Evolutionary conservation across 2,888 invertebrate genomes (phyloP), one percentile per base, ranked within the genome.

Genomic region (Erebia aethiops): DNA sequence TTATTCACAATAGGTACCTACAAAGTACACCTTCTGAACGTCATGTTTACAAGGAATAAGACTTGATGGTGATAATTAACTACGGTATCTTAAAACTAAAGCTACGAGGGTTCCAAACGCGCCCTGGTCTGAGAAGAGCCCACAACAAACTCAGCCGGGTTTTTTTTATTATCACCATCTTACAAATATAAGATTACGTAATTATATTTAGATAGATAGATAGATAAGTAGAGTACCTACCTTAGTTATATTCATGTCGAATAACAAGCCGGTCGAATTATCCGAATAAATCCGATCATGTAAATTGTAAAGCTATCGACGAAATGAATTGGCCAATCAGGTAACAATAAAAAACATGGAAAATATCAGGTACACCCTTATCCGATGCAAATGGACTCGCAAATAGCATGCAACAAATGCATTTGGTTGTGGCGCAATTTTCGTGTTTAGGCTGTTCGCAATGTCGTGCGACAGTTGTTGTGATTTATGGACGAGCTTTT

Each of bases 351-450:
- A 76, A 78, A 77, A 75, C 74, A 74, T 77, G 74, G 67, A 70
- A 82, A 84, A 83, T 76, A 74, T 79, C 80, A 85, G 82, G 75
- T 81, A 76, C 82, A 76, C 73, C 80, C 78, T 81, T 84, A 82
- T 82, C 66, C 77, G 75, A 77, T 76, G 74, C 79, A 80, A 81
- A 77, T 78, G 72, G 75, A 49, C 46, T 21, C 49, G 16, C 46
- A 21, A 49, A 74, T 89, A 81, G 91, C 91, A 91, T 91, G 90
- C 88, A 78, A 85, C 80, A 85, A 89, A 87, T 89, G 90, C 90
- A 91, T 91, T 91, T 84, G 79, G 84, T 84, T 87, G 85, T 78
- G 84, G 88, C 86, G 89, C 91, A 90, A 90, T 90, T 89, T 87
- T 87, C 91, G 84, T 91, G 90, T 90, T 35, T 86, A 84, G 85